Conservation (phyloP, 2,113 vertebrate genomes). For the Climacteris rufus region DNA sequence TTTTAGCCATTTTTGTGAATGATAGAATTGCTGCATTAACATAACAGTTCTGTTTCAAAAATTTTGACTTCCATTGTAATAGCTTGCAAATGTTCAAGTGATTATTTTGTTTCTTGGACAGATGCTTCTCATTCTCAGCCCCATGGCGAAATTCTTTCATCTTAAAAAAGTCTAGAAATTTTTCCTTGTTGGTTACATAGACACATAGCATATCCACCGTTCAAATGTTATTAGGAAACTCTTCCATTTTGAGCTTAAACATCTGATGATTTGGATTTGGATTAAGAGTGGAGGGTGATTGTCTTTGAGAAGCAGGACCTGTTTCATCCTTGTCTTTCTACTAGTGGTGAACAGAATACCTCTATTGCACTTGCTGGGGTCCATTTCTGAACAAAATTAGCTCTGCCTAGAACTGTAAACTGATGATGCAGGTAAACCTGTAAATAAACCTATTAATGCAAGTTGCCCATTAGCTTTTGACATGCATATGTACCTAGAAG, state of each 20-base stretch:
- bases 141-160: neutral
- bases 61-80: neutral
- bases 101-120: neutral
- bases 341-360: fast-evolving
- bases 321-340: neutral
- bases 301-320: neutral
- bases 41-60: neutral
- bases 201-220: neutral
- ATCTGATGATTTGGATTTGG: neutral
- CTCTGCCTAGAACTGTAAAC: neutral
- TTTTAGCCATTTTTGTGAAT: neutral
- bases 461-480: neutral
- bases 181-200: neutral
- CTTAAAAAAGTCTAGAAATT: neutral
- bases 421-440: neutral
- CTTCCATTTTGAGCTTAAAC: neutral
- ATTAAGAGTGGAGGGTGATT: neutral
- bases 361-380: neutral
- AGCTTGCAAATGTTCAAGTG: neutral
- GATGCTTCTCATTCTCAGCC: neutral
- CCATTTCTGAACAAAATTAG: neutral
- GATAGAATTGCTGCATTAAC: neutral
- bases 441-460: neutral
- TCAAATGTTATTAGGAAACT: neutral
- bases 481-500: neutral